Percentiles rank a stretch among this genome's conserved stretches.
These are phyloP conservation scores for Eupithecia insigniata DNA, from an alignment of 2,888 invertebrate species.

Conservation along the genomic window DNA sequence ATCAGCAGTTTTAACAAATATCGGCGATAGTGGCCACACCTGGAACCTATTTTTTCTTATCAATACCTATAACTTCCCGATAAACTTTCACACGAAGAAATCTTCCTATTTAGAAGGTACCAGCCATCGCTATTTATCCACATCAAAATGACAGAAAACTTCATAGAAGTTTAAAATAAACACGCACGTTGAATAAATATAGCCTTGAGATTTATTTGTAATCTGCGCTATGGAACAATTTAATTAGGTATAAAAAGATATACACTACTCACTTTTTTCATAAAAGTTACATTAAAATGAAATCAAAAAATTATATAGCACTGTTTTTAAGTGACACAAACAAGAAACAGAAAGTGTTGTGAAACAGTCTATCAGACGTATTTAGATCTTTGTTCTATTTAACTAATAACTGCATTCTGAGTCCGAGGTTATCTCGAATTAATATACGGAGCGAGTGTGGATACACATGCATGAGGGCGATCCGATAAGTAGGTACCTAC, in stretches of 20 bases:
- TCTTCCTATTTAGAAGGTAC: slow-evolving; percentile 1
- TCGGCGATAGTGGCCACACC: slow-evolving; percentile 71
- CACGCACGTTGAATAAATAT: neutral
- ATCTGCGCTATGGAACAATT: neutral
- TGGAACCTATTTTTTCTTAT: slow-evolving; percentile 73
- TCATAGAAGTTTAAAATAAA: neutral
- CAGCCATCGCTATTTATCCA: neutral
- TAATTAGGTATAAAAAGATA: neutral
- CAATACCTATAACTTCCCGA: slow-evolving; percentile 53
- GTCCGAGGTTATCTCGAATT: slow-evolving; percentile 40
- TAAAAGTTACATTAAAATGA: neutral
- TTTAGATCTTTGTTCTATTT: slow-evolving; percentile 39
- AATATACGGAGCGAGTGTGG: slow-evolving; percentile 30
- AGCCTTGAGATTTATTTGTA: neutral
- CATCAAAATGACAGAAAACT: neutral
- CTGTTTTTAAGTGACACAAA: slow-evolving; percentile 1
- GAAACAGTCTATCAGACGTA: slow-evolving; percentile 17
- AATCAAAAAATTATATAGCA: neutral
- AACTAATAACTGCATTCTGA: slow-evolving; percentile 39
- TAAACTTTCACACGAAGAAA: slow-evolving; percentile 64
- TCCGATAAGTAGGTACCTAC: slow-evolving; percentile 17
- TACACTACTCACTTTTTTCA: neutral
- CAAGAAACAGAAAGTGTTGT: slow-evolving; percentile 24
- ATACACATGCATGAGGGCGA: slow-evolving; percentile 30
- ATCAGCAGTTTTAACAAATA: slow-evolving; percentile 44